A percentile compares a stretch with the other conserved stretches of the same genome.
Conservation (phyloP, 2,888 invertebrate genomes). For the Euplexia lucipara region DNA sequence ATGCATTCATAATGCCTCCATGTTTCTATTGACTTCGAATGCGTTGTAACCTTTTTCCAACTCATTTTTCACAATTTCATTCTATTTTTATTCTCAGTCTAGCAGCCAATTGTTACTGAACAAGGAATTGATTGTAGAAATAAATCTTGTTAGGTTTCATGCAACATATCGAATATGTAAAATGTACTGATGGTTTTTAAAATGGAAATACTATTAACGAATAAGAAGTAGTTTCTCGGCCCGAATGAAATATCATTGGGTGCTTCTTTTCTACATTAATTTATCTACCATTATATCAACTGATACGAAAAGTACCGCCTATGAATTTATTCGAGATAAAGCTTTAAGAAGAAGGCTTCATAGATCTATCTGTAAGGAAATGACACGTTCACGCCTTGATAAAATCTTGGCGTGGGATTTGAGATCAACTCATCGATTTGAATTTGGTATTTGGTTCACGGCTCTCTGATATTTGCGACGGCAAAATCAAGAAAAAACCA, state of each 20-base stretch:
- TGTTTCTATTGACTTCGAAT: neutral
- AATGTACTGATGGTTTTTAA: neutral
- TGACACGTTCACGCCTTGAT: conserved; percentile 14
- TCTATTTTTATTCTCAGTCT: neutral
- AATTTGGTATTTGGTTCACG: conserved; percentile 5
- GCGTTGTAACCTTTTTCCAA: neutral
- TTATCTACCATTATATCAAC: no score
- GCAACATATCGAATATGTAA: neutral
- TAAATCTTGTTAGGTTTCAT: conserved; percentile 2
- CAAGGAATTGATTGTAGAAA: neutral
- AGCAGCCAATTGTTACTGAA: neutral
- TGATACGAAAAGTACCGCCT: neutral
- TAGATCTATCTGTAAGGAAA: neutral
- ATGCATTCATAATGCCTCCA: conserved; percentile 7
- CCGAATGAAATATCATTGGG: no score
- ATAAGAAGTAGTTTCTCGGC: neutral
- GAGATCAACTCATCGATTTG: conserved; percentile 3
- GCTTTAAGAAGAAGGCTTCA: neutral
- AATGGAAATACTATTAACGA: conserved; percentile 12
- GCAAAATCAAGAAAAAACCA: neutral
- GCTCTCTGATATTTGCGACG: no score
- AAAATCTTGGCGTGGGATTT: conserved; percentile 16
- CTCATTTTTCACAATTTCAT: neutral
- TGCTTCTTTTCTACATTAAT: no score
- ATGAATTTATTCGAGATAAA: neutral